Base-by-base conservation (phyloP, 2,113 vertebrate species). In the Entomyzon cyanotis region DNA sequence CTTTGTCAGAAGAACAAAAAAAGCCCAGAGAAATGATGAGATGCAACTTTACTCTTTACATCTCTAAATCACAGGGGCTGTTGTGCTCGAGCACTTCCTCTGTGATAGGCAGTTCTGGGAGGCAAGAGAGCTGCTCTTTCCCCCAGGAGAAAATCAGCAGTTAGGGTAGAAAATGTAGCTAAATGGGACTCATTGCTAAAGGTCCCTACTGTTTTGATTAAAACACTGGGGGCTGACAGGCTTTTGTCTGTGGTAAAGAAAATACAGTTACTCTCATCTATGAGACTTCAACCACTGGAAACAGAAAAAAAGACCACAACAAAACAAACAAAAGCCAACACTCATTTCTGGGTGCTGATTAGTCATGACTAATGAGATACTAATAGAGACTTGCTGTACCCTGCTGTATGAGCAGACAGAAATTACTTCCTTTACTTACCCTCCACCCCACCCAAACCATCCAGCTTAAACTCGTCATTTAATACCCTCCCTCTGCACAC, bases 141-240 rank as follows among this genome's bases (percentile, higher is more conserved):
- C 58, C 87, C 21, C 60, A 55, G 69, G 78, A 93, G 74, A 91
- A 93, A 79, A 22, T 53, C 77, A 78, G 60, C 82, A 84, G 60
- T 84, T 91, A 84, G 55, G 53, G 37, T 42, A 84, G 56, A 70
- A 95, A 94, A 82, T 75, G 30, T 49, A 94, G 47, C 60, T 93
- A 90, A 93, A 87, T 46, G 47, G 28, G 28, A 78, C 65, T 84
- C 44, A 33, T 50, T 83, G 62, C 83, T 76, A 37, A 90, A 79
- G 30, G 75, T 95, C 70, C 83, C 78, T 83, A 64, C 53, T 83
- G 62, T 85, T 88, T 93, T 92, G 65, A 94, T 73, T 63, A 90
- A 92, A 89, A 53, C 76, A 86, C 67, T 69, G 30, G 63, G 71
- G 55, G 31, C 31, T 95, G 49, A 31, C 49, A 86, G 55, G 12